Percentiles rank a stretch among this genome's conserved stretches.
These are phyloP conservation scores for Gopherus evgoodei DNA, from an alignment of 2,113 vertebrate genomes.

Conservation along the genomic window DNA sequence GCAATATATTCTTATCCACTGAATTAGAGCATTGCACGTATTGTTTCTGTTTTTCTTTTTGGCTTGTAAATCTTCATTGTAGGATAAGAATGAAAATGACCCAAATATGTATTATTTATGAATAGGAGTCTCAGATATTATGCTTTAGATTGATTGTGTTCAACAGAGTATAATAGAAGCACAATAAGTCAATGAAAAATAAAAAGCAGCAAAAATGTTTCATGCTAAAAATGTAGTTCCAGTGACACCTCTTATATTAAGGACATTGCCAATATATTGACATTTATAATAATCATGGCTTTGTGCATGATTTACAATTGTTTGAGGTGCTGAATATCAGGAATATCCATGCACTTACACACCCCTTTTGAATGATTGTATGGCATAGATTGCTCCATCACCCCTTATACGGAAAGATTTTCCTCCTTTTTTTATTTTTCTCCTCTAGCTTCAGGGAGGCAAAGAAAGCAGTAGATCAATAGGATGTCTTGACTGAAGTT, in stretches of 20 bases:
- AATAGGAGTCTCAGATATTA: slow-evolving; percentile 67
- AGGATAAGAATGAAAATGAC: slow-evolving; percentile 59
- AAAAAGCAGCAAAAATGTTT: slow-evolving; percentile 71
- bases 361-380: slow-evolving; percentile 62
- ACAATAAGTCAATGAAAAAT: slow-evolving; percentile 67
- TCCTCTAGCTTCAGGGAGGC: slow-evolving; percentile 72
- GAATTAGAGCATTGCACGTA: slow-evolving; percentile 48
- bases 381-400: slow-evolving; percentile 50
- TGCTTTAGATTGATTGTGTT: slow-evolving; percentile 70
- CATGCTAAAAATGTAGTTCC: slow-evolving; percentile 69
- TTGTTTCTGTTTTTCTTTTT: slow-evolving; percentile 43
- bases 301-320: slow-evolving; percentile 53
- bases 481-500: slow-evolving; percentile 77
- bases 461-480: slow-evolving; percentile 84
- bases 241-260: slow-evolving; percentile 55
- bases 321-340: slow-evolving; percentile 54
- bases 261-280: slow-evolving; percentile 28
- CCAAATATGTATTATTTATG: slow-evolving; percentile 74
- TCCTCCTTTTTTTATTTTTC: slow-evolving; percentile 69
- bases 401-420: slow-evolving; percentile 48
- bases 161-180: slow-evolving; percentile 65
- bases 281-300: slow-evolving; percentile 54
- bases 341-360: slow-evolving; percentile 51
- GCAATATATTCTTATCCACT: slow-evolving; percentile 60
- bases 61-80: slow-evolving; percentile 73